Evolutionary conservation across 2,888 invertebrate genomes (phyloP).

Genomic region (Cephus pulcher): DNA sequence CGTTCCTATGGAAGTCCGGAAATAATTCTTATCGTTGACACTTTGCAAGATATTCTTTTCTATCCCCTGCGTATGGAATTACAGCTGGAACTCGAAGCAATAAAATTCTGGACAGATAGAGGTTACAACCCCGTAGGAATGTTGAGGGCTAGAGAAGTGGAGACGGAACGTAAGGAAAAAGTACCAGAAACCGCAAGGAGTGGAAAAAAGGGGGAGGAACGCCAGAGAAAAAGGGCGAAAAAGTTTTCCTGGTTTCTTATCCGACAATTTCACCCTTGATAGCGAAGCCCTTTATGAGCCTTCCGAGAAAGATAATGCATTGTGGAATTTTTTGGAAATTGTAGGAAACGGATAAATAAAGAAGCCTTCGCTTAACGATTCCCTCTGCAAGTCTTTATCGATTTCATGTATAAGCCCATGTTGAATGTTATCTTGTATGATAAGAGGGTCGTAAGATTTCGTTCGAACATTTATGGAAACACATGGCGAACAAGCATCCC

Average conservation of each 20-base stretch:
- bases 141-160: neutral
- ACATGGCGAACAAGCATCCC: conserved; percentile 33
- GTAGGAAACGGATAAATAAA: neutral
- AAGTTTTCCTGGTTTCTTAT: neutral
- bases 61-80: neutral
- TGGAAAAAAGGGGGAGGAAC: neutral
- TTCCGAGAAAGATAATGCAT: neutral
- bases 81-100: neutral
- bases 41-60: neutral
- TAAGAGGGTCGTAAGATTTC: conserved; percentile 34
- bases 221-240: neutral
- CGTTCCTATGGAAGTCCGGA: neutral
- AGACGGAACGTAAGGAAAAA: neutral
- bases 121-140: neutral
- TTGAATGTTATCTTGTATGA: conserved; percentile 2
- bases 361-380: neutral
- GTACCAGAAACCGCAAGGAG: neutral
- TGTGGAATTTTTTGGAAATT: neutral
- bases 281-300: neutral
- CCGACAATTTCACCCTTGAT: neutral
- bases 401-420: conserved; percentile 22
- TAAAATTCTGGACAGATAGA: neutral
- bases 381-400: conserved; percentile 21
- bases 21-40: neutral
- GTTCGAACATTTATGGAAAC: conserved; percentile 50